These are phyloP conservation scores for Zygaena filipendulae DNA, from an alignment of 2,888 invertebrate species.

Conservation along the genomic window DNA sequence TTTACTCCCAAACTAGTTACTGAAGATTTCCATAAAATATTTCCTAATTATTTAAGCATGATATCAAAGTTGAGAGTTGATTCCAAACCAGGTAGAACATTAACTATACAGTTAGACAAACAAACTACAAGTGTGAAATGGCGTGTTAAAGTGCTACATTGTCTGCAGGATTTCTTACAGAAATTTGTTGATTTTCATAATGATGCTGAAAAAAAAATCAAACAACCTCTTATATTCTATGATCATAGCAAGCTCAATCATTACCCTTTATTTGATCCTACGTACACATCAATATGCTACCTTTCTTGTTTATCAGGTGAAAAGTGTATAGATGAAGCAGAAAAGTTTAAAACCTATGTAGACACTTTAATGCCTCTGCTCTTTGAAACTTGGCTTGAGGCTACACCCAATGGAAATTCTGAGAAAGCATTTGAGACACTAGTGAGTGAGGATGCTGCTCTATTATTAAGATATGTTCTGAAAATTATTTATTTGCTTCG, in stretches of 20 bases:
- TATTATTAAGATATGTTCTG: slow-evolving; percentile 71
- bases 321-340: slow-evolving; percentile 46
- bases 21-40: slow-evolving; percentile 74
- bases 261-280: slow-evolving; percentile 39
- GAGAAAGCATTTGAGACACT: slow-evolving; percentile 52
- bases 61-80: slow-evolving; percentile 79
- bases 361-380: slow-evolving; percentile 79
- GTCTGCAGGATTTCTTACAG: slow-evolving; percentile 68
- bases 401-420: slow-evolving; percentile 61
- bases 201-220: slow-evolving; percentile 27
- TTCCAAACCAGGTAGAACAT: slow-evolving; percentile 72
- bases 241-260: slow-evolving; percentile 29
- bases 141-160: slow-evolving; percentile 79
- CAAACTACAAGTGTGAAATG: slow-evolving; percentile 81
- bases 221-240: too few species aligned
- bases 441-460: slow-evolving; percentile 72
- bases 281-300: slow-evolving; percentile 37
- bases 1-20: slow-evolving; percentile 75
- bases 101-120: slow-evolving; percentile 76
- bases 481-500: slow-evolving; percentile 73
- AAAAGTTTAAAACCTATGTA: slow-evolving; percentile 71
- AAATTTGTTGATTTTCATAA: slow-evolving; percentile 40
- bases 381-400: slow-evolving; percentile 88
- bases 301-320: slow-evolving; percentile 52
- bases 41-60: slow-evolving; percentile 85